Percentiles rank a stretch among this genome's conserved stretches.
These are phyloP conservation scores for Catalaphyllia jardinei DNA, from an alignment of 64 coral and sea anemone species.

Conservation along the genomic window DNA sequence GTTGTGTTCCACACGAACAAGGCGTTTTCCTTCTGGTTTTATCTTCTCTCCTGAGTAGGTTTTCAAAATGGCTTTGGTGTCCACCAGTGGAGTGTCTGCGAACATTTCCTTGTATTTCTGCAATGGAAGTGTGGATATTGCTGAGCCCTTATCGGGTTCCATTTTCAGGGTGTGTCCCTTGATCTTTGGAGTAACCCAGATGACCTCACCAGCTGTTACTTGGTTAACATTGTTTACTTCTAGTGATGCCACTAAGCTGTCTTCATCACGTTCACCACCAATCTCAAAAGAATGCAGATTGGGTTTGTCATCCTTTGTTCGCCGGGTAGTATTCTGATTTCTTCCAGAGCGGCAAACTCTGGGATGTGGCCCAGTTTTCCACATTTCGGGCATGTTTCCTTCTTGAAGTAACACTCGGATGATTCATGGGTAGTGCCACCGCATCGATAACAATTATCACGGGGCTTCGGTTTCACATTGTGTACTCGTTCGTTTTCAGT, in stretches of 20 bases:
- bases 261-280: not conserved
- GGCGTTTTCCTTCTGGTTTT: not conserved
- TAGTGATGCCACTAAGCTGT: not conserved
- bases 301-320: not conserved
- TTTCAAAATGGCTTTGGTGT: not conserved
- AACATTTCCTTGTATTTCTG: not conserved
- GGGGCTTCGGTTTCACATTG: not conserved
- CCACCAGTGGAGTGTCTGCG: not conserved
- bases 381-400: not conserved
- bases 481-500: too few species aligned
- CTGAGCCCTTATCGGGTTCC: constrained; percentile 27
- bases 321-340: not conserved
- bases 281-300: not conserved
- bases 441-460: not conserved
- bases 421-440: not conserved
- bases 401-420: not conserved
- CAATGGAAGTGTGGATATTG: not conserved
- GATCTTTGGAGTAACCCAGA: not conserved
- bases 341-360: not conserved
- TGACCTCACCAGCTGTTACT: not conserved
- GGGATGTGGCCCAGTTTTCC: constrained; percentile 4
- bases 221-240: constrained; percentile 1
- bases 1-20: constrained; percentile 7
- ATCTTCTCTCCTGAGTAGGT: constrained; percentile 41
- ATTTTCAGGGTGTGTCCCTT: too few species aligned